phyloP scores from a whole-genome alignment of 2,113 vertebrate species.

The Hypocryptadius cinnamomeus region DNA sequence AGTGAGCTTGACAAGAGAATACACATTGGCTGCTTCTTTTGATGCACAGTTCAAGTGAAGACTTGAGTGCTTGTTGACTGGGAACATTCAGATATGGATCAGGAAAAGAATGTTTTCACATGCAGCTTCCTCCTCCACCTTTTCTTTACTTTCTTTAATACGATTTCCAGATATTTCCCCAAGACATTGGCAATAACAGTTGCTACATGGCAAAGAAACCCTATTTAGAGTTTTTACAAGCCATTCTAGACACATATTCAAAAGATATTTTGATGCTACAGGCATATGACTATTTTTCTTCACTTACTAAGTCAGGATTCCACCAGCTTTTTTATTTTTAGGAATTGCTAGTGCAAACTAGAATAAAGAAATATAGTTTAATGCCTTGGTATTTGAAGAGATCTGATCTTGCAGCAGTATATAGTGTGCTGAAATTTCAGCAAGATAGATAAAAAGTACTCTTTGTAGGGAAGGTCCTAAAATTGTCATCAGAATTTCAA shows the following conservation, averaged over 20 bases:
- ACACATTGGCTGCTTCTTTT: conserved; percentile 7
- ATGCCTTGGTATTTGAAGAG: background rate
- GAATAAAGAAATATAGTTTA: background rate
- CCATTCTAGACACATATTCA: background rate
- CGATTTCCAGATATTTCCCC: background rate
- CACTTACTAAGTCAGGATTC: background rate
- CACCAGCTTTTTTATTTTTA: background rate
- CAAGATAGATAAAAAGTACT: background rate
- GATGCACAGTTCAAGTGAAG: conserved; percentile 31
- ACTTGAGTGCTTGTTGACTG: conserved; percentile 38
- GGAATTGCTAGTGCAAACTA: background rate
- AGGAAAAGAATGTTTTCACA: conserved; percentile 25
- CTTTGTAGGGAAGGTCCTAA: background rate
- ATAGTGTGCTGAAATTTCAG: background rate
- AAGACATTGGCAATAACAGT: background rate
- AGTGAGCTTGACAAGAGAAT: conserved; percentile 26
- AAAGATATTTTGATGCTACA: background rate
- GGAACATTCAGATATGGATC: conserved; percentile 43
- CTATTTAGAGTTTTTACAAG: background rate
- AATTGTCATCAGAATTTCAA: background rate
- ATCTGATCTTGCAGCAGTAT: background rate
- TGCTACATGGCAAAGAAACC: background rate
- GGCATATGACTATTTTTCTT: background rate
- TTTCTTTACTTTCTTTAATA: background rate
- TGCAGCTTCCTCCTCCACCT: background rate